Conservation (phyloP, 1,140 invertebrate species). For the Trypoxylus dichotomus region DNA sequence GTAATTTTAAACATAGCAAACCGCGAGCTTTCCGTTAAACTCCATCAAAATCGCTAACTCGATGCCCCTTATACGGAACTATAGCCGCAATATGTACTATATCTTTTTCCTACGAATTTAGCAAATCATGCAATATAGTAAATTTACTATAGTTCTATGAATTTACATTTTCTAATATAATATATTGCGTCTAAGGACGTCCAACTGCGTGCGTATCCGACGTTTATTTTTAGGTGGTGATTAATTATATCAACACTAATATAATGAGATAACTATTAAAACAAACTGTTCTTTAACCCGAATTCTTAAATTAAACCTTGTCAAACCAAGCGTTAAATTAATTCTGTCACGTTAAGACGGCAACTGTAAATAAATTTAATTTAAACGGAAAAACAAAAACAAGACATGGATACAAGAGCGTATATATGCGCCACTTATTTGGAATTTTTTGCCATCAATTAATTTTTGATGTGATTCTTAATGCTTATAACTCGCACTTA, state of each 20-base stretch:
- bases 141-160: no score
- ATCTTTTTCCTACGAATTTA: no score
- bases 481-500: background rate
- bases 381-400: background rate
- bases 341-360: background rate
- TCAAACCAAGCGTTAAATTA: background rate
- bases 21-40: no score
- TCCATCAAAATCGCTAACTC: no score
- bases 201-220: no score
- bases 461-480: background rate
- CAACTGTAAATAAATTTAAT: background rate
- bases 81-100: no score
- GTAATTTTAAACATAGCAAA: no score
- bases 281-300: background rate
- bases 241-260: background rate
- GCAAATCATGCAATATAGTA: no score
- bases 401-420: background rate
- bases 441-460: background rate
- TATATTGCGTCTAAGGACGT: no score
- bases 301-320: background rate
- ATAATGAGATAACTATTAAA: background rate
- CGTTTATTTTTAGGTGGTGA: background rate
- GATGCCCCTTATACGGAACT: no score
- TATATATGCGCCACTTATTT: background rate
- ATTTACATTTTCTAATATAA: no score